Evolutionary conservation across 1,140 invertebrate species (phyloP).

Genomic region (Aphaenogaster ashmeadi): DNA sequence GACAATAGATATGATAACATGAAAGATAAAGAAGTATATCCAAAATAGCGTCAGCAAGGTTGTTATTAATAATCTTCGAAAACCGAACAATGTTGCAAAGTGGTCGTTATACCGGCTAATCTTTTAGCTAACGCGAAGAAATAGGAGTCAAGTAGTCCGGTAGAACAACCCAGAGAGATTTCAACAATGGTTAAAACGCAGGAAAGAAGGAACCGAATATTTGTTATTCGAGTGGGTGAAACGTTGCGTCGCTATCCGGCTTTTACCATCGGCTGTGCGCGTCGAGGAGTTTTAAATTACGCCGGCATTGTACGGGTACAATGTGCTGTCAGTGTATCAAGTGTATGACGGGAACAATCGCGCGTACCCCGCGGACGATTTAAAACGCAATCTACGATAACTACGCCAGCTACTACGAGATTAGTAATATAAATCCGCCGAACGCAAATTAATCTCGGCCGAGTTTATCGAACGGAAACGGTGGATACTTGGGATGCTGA

Average conservation of each 20-base stretch:
- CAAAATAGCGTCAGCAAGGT: no score
- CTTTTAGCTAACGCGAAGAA: not conserved
- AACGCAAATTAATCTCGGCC: conserved; percentile 26
- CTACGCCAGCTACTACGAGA: not conserved
- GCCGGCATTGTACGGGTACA: conserved; percentile 70
- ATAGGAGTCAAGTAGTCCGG: not conserved
- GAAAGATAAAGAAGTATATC: no score
- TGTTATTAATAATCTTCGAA: not conserved
- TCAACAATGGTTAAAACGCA: conserved; percentile 62
- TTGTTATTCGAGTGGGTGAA: conserved; percentile 72
- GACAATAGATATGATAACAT: no score
- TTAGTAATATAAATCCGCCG: conserved; percentile 27
- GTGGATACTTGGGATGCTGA: conserved; percentile 23
- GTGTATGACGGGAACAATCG: conserved; percentile 67
- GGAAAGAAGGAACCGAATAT: conserved; percentile 51
- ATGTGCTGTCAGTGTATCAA: conserved; percentile 68
- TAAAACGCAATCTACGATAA: conserved; percentile 17
- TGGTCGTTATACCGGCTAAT: not conserved
- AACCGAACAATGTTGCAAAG: not conserved
- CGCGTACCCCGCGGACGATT: conserved; percentile 13
- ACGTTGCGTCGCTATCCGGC: conserved; percentile 51
- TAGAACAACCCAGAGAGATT: conserved; percentile 39
- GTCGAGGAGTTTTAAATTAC: conserved; percentile 75
- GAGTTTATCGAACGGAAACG: conserved; percentile 4
- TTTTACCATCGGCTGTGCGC: conserved; percentile 64